Evolutionary conservation across 2,797 vertebrate genomes (phyloP).

Genomic region (Poecilia velifera): DNA sequence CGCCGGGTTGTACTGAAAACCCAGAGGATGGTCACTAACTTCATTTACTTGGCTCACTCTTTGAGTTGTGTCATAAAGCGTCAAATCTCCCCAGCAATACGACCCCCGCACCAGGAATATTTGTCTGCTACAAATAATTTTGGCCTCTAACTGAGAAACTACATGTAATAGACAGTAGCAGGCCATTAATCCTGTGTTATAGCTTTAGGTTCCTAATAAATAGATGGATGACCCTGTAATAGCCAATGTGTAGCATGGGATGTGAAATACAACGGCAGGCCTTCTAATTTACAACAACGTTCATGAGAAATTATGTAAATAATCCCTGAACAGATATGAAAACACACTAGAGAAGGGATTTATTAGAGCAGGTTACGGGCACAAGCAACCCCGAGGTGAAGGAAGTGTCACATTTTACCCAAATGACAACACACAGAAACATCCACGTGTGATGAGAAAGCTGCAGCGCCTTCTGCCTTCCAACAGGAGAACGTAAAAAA

Average conservation of each 20-base stretch:
- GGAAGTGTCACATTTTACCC: slow-evolving; percentile 47
- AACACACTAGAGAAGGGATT: neutral
- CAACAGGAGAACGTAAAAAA: slow-evolving; percentile 18
- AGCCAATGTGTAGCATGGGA: neutral
- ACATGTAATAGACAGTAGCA: neutral
- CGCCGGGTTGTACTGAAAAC: slow-evolving; percentile 24
- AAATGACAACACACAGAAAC: slow-evolving; percentile 35
- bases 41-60: neutral
- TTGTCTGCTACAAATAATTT: slow-evolving; percentile 4
- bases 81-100: slow-evolving; percentile 15
- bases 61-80: neutral
- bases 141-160: neutral
- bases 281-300: neutral
- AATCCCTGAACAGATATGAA: neutral
- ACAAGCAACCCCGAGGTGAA: slow-evolving; percentile 11
- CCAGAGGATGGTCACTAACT: slow-evolving; percentile 20
- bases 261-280: neutral
- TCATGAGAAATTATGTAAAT: slow-evolving; percentile 1
- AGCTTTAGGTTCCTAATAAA: slow-evolving; percentile 9
- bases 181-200: slow-evolving; percentile 2
- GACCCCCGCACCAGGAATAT: neutral
- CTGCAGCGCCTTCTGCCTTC: slow-evolving; percentile 12
- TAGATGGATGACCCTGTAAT: neutral
- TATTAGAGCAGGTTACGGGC: neutral
- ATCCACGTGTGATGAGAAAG: slow-evolving; percentile 6